These are phyloP conservation scores for Alfaro cultratus DNA, from an alignment of 2,797 vertebrate species.

Conservation along the genomic window DNA sequence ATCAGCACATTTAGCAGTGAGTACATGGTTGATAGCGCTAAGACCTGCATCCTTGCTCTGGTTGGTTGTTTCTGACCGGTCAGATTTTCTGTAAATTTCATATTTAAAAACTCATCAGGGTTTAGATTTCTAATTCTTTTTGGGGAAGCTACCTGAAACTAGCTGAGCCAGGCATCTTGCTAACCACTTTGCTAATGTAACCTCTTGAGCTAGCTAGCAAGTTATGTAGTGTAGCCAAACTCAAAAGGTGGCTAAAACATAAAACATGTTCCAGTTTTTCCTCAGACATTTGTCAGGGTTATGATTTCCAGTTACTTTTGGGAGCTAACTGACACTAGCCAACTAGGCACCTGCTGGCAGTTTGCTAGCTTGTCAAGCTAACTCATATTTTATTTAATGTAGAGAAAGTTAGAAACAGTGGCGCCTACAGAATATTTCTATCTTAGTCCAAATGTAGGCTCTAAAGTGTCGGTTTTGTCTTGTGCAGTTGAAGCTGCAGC, in stretches of 20 bases:
- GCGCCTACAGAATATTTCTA: too few relatives aligned
- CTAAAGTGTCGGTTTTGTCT: not conserved
- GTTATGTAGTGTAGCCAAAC: not conserved
- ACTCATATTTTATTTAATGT: not conserved
- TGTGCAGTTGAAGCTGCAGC: slow-evolving; percentile 88
- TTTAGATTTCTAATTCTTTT: not conserved
- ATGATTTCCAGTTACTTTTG: not conserved
- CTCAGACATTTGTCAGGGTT: not conserved
- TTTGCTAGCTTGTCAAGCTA: not conserved
- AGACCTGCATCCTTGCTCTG: too few relatives aligned
- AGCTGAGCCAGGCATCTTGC: not conserved
- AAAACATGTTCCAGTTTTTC: not conserved
- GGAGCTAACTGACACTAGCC: not conserved
- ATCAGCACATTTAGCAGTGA: too few relatives aligned
- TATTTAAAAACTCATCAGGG: not conserved
- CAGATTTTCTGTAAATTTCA: not conserved
- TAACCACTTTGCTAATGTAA: not conserved
- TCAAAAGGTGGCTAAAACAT: not conserved
- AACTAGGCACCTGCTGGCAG: not conserved
- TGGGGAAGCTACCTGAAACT: not conserved
- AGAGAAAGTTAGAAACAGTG: not conserved
- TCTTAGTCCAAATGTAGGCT: too few relatives aligned
- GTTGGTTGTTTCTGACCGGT: too few relatives aligned
- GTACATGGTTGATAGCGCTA: too few relatives aligned
- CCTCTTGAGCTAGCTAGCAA: not conserved